phyloP scores from a whole-genome alignment of 1,140 invertebrate species.

The Trichonephila clavata region DNA sequence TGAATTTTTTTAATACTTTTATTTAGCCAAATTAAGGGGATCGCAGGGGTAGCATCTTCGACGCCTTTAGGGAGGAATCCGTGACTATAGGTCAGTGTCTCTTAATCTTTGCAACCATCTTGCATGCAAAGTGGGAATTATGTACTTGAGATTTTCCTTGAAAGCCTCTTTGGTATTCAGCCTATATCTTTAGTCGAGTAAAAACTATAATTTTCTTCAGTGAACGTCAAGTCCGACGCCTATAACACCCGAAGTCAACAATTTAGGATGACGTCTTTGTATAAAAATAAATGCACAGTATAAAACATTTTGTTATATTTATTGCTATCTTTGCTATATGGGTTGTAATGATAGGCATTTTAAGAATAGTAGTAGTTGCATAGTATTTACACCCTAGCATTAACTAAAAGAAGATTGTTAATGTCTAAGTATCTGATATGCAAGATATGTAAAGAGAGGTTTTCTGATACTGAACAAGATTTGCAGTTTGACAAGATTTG shows the following conservation, averaged over 20 bases:
- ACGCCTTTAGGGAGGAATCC: background rate
- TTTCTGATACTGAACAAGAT: background rate
- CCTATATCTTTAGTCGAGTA: background rate
- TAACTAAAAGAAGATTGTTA: background rate
- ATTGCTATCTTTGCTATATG: background rate
- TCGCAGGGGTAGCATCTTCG: background rate
- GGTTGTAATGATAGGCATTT: conserved; percentile 5
- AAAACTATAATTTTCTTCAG: conserved; percentile 52
- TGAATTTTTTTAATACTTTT: background rate
- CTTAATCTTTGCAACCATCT: conserved; percentile 43
- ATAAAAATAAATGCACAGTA: background rate
- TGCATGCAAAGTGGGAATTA: conserved; percentile 40
- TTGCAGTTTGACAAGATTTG: background rate
- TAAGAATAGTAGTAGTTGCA: background rate
- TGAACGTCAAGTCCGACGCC: conserved; percentile 7
- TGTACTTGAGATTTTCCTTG: conserved; percentile 10
- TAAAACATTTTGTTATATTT: background rate
- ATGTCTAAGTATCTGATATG: background rate
- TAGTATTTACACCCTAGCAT: background rate
- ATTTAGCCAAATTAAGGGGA: background rate
- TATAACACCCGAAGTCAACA: background rate
- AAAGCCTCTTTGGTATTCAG: background rate
- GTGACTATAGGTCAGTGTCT: background rate
- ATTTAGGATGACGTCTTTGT: conserved; percentile 33
- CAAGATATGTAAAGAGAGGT: background rate